Conservation (phyloP, 2,888 invertebrate genomes). For the Pherbina coryleti region DNA sequence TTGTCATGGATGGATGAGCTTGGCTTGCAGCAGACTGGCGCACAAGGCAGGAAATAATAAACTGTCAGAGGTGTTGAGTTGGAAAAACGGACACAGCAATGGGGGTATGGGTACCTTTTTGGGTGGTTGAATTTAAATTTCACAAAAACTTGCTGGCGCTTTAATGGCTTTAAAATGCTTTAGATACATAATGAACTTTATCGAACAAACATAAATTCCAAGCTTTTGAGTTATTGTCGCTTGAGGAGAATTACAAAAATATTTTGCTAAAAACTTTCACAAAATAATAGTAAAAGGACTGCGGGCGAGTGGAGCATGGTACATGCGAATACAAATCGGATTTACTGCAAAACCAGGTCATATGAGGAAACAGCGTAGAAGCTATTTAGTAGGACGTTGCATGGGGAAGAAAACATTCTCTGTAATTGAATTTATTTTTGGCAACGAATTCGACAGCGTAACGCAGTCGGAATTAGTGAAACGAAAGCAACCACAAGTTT, state of each 20-base stretch:
- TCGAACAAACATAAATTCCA: constrained; percentile 19
- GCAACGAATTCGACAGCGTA: neutral
- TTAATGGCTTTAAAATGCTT: neutral
- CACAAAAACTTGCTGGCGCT: too few species aligned
- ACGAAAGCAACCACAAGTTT: constrained; percentile 14
- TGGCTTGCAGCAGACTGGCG: neutral
- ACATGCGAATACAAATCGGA: neutral
- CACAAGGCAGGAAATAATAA: constrained; percentile 2
- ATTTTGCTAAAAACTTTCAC: constrained; percentile 23
- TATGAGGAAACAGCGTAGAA: neutral
- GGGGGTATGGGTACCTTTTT: neutral
- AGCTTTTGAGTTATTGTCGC: constrained; percentile 27
- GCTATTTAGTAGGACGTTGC: neutral
- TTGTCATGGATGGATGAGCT: neutral
- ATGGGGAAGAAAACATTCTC: neutral
- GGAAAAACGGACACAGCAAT: neutral
- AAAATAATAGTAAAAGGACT: neutral
- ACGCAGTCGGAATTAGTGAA: neutral
- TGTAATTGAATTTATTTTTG: constrained; percentile 30
- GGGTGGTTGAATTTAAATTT: neutral
- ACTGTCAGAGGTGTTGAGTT: constrained; percentile 27
- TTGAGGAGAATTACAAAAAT: neutral
- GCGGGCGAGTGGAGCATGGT: neutral
- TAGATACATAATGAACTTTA: neutral
- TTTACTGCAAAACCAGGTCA: constrained; percentile 13